Percentiles rank a stretch among this genome's conserved stretches.
Conservation (phyloP, 2,797 vertebrate genomes). For the Peromyscus attwateri region DNA sequence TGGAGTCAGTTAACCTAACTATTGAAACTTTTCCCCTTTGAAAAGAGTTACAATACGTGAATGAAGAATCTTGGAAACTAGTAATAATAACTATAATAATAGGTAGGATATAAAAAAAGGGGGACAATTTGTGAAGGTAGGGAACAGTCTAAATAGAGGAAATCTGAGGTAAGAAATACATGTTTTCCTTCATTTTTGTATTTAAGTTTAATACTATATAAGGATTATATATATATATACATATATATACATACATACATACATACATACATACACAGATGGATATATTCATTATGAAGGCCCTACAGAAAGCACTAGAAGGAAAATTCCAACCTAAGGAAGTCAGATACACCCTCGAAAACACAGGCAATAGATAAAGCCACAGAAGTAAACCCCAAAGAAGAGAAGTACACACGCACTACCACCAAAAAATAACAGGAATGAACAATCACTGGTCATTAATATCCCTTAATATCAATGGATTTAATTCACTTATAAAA, state of each 20-base stretch:
- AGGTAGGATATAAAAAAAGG: background rate
- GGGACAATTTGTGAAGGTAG: accelerated
- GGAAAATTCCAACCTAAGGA: too few species aligned
- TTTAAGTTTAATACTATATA: background rate
- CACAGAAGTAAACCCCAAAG: too few species aligned
- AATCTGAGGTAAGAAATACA: background rate
- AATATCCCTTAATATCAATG: too few species aligned
- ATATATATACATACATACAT: background rate
- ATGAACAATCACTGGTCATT: too few species aligned
- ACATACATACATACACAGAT: background rate
- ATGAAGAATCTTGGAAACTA: background rate
- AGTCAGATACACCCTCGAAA: too few species aligned
- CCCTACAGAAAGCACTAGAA: too few species aligned
- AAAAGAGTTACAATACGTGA: background rate
- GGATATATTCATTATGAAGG: background rate
- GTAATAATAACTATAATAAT: background rate
- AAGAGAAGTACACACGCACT: too few species aligned
- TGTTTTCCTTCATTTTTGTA: background rate
- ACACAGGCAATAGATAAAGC: too few species aligned
- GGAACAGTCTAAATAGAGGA: background rate
- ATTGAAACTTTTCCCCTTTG: background rate
- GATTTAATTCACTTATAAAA: too few species aligned
- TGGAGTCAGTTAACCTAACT: slow-evolving; percentile 1
- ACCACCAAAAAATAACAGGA: too few species aligned
- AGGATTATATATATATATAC: background rate